A percentile compares a stretch with the other conserved stretches of the same genome.
phyloP scores from a whole-genome alignment of 2,888 invertebrate genomes.

The Oconnorella tubifera region DNA sequence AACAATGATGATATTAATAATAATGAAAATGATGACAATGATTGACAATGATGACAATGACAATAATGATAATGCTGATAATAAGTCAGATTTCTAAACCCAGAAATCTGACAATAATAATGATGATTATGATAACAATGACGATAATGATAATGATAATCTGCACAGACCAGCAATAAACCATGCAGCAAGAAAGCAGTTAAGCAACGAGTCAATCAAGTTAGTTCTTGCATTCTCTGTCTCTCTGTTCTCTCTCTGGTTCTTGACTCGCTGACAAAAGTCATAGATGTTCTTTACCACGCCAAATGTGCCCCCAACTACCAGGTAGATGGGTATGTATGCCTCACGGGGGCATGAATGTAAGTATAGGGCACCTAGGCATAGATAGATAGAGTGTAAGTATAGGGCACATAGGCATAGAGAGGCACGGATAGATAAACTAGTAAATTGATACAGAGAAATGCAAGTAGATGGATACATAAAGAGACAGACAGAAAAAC shows the following conservation, averaged over 20 bases:
- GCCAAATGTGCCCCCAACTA: constrained; percentile 68
- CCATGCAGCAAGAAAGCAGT: constrained; percentile 66
- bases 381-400: no score
- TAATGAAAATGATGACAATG: no score
- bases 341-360: constrained; percentile 67
- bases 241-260: constrained; percentile 58
- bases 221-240: constrained; percentile 45
- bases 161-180: no score
- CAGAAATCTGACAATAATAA: no score
- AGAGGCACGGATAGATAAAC: constrained; percentile 66
- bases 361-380: constrained; percentile 62
- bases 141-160: no score
- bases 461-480: constrained; percentile 62
- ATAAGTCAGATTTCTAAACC: no score
- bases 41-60: no score
- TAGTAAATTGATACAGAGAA: constrained; percentile 58
- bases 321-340: constrained; percentile 68
- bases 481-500: background rate
- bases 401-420: constrained; percentile 62
- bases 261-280: constrained; percentile 59
- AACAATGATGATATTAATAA: no score
- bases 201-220: constrained; percentile 43
- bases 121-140: no score
- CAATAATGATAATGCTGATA: no score
- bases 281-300: constrained; percentile 65